Base-by-base conservation (phyloP, 2,888 invertebrate species). In the Polietes domitor region DNA sequence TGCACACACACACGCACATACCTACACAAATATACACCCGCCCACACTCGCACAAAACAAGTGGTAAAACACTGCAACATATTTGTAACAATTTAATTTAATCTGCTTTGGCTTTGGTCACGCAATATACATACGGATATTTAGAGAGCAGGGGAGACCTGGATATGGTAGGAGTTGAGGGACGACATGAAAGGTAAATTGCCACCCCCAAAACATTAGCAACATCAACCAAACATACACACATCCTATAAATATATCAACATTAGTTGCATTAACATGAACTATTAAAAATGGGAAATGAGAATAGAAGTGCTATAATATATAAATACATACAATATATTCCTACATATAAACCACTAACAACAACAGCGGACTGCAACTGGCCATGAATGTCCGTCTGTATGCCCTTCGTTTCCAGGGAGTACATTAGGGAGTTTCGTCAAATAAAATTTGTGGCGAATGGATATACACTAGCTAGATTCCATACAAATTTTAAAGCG, bases 51-150 rank as follows among this genome's bases (percentile, higher is more conserved):
- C 26, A 28, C 21, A 43, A 43, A 68, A 43, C 43, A 68, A 43
- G 41, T 68, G 68, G 15, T 12, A 65, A 68, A 15, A 37, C 32
- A 63, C 19, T 24, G 17, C 19, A 47, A 65, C 63, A 65, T 41
- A 76, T 76, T 76, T 76, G 68, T 68, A 53, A 76, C 41, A 76
- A 76, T 76, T 76, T 68, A 76, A 76, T 76, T 55, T 76, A 76
- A 68, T 76, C 68, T 68, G 21, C 55, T 68, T 76, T 24, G 28
- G 68, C 68, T 55, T 76, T 55, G 76, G 65, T 76, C 76, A 76
- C 76, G 76, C 76, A 68, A 68, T 75, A 21, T 24, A 68, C 43
- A 41, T n/a, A 70, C 26, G 28, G 17, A 47, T 47, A 47, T n/a
- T n/a, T n/a, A n/a, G 12, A 12, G 41, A 41, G 12, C 9, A 41